Evolutionary conservation across 1,140 invertebrate genomes (phyloP), one percentile per base, ranked within the genome.

Genomic region (Lordiphosa mommai): DNA sequence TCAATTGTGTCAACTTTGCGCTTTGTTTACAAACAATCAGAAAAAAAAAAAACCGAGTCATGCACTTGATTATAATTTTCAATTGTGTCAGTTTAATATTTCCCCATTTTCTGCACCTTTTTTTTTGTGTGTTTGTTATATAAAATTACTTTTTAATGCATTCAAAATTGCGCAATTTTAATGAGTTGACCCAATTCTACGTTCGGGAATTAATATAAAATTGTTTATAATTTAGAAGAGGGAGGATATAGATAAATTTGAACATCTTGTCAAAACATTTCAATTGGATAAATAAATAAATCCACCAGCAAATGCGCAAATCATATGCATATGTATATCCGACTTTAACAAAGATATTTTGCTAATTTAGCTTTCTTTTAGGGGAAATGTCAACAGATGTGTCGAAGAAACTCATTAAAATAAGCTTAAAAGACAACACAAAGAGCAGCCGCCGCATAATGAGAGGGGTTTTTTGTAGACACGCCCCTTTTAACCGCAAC

Each of bases 21-120:
- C 40, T 47, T 47, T 49, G 33, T 49, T 37, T 49, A 10, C 32
- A 47, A 47, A 34, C 14, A 33, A 34, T 9, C 3, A 40, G 5
- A 44, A 2, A 14, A 32, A 30, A 8, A 29, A 27, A 27, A 23
- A 41, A 4, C 6, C 27, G 16, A 43, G 27, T 43, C 20, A 23
- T 43, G 40, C 23, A 23, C 20, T 23, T 23, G 30, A 47, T 47
- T 47, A 33, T 33, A 47, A 47, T 16, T 47, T 47, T 47, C 27
- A 43, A 51, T 51, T 51, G 49, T 51, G 49, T 51, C 49, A 30
- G 34, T 36, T 36, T 49, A 33, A 49, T 49, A 34, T 49, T 49
- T 49, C 46, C 32, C 13, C 29, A 16, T 49, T 47, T 12, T 44
- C n/a, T 44, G 14, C 12, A n/a, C 4, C 33, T 36, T 36, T 41